A percentile compares a stretch with the other conserved stretches of the same genome.
These are phyloP conservation scores for Alauda arvensis DNA, from an alignment of 2,797 vertebrate species.

Conservation along the genomic window DNA sequence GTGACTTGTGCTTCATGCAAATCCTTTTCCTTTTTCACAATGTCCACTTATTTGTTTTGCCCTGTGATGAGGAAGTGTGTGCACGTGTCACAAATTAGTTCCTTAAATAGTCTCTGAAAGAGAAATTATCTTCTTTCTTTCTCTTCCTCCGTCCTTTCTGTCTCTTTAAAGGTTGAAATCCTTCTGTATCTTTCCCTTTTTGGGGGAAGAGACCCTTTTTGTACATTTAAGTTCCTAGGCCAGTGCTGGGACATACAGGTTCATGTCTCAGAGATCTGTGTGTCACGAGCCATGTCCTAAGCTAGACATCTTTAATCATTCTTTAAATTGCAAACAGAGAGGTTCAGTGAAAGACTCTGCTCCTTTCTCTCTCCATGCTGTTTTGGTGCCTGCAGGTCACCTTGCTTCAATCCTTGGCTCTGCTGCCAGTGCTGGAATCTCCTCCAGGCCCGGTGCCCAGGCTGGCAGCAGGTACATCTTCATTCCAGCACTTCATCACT, in stretches of 20 bases:
- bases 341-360: not conserved
- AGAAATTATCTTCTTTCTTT: not conserved
- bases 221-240: not conserved
- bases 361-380: not conserved
- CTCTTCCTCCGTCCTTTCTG: not conserved
- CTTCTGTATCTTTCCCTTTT: not conserved
- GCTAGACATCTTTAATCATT: not conserved
- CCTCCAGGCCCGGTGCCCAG: not conserved
- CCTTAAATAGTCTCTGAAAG: not conserved
- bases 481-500: not conserved
- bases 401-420: not conserved
- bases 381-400: not conserved
- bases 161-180: not conserved
- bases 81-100: not conserved
- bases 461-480: not conserved
- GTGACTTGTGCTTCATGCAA: not conserved
- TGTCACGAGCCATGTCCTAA: accelerated
- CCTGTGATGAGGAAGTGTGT: not conserved
- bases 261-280: accelerated
- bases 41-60: not conserved
- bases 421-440: not conserved
- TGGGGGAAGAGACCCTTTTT: not conserved
- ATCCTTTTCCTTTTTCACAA: not conserved
- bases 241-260: not conserved
- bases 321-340: not conserved